Evolutionary conservation across 1,140 invertebrate genomes (phyloP), one percentile per base, ranked within the genome.

Genomic region (Sitophilus oryzae): DNA sequence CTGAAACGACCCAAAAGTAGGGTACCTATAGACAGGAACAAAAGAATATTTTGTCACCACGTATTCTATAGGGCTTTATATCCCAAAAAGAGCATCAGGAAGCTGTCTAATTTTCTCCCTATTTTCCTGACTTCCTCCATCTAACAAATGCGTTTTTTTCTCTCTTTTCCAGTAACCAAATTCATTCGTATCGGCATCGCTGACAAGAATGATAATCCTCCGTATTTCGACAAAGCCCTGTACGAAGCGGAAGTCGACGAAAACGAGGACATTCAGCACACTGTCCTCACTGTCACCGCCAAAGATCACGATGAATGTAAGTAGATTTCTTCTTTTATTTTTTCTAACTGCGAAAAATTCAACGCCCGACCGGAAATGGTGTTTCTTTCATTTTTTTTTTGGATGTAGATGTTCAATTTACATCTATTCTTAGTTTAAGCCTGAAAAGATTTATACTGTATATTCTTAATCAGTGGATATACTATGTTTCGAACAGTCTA

Each of bases 261-360:
- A 74, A 96, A 96, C 83, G 93, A 96, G 73, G 93, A 96, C 72
- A 94, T 96, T 64, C 91, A 96, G 66, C 91, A 95, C 69, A 93
- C 92, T 14, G 92, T 98, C 10, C 88, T 96, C 69, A 95, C 92
- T 36, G 91, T 98, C 74, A 95, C 92, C 73, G 94, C 94, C 77
- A 94, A 96, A 79, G 93, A 97, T 83, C 88, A 91, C 79, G 94
- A 97, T 79, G 93, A 96, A 82, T 96, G 93, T 94, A 79, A 93
- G 90, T 90, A 74, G 35, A 44, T 43, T 43, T 25, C 19, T 48
- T 3, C 1, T 30, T 30, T 37, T 49, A 5, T 8, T 16, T 30
- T 46, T 3, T 20, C 50, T 18, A 52, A 36, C 20, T 22, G 18
- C 43, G 4, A 4, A n/a, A 38, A 38, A 8, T n/a, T 4, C 10